phyloP scores from a whole-genome alignment of 2,797 vertebrate species.

The Melanotaenia trifasciata region DNA sequence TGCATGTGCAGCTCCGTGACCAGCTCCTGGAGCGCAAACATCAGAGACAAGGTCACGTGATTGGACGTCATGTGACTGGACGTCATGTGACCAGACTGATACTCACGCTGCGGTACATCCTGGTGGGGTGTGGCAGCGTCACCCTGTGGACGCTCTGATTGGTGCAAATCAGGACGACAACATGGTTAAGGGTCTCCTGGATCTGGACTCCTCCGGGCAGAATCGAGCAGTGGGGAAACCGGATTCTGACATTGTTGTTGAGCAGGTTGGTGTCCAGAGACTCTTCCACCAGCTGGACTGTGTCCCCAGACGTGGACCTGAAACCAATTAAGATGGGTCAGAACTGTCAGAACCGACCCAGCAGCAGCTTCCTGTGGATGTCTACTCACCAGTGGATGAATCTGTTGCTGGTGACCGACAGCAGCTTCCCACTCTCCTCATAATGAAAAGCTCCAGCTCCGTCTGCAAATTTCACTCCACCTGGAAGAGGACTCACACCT shows the following conservation, averaged over 20 bases:
- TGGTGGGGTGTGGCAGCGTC: slow-evolving; percentile 89
- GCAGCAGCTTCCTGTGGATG: too few relatives aligned
- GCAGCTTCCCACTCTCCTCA: slow-evolving; percentile 85
- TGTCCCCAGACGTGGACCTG: slow-evolving; percentile 90
- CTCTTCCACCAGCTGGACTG: slow-evolving; percentile 90
- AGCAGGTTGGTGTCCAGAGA: slow-evolving; percentile 91
- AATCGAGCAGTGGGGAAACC: slow-evolving; percentile 85
- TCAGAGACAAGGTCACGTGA: too few relatives aligned
- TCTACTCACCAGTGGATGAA: slow-evolving; percentile 76
- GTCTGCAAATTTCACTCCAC: slow-evolving; percentile 75
- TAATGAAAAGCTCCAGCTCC: slow-evolving; percentile 89
- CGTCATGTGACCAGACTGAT: too few relatives aligned
- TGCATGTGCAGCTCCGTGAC: slow-evolving; percentile 92
- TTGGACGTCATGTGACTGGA: too few relatives aligned
- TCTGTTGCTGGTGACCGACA: slow-evolving; percentile 87
- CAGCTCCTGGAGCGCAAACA: slow-evolving; percentile 83
- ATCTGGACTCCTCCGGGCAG: slow-evolving; percentile 89
- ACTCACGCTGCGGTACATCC: slow-evolving; percentile 94
- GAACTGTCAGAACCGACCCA: too few relatives aligned
- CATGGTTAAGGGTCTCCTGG: slow-evolving; percentile 89
- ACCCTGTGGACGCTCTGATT: slow-evolving; percentile 91
- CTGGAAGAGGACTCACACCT: slow-evolving; percentile 18
- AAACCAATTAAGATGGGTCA: background rate
- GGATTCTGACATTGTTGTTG: slow-evolving; percentile 87
- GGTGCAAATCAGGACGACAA: slow-evolving; percentile 89